These are phyloP conservation scores for Sitobion miscanthi DNA, from an alignment of 1,140 invertebrate genomes.

Conservation along the genomic window DNA sequence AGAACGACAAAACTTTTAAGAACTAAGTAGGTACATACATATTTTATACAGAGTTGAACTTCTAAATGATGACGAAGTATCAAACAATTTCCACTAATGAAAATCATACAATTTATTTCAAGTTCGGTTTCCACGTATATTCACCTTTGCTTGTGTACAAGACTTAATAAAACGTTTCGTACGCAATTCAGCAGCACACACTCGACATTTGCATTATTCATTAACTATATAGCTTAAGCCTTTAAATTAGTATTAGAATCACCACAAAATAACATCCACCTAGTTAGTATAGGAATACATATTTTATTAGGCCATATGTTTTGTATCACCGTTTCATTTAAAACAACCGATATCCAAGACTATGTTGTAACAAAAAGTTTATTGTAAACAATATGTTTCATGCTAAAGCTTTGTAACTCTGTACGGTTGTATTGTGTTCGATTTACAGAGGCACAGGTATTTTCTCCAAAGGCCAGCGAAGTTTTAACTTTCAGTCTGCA, in stretches of 20 bases:
- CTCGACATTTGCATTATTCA: background rate
- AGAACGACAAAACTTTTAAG: slow-evolving; percentile 11
- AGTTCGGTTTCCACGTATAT: background rate
- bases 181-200: background rate
- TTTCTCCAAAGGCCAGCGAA: background rate
- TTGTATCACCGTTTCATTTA: background rate
- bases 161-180: background rate
- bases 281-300: background rate
- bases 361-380: background rate
- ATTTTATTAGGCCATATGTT: background rate
- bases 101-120: background rate
- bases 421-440: background rate
- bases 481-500: background rate
- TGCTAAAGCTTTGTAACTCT: background rate
- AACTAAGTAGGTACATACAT: background rate
- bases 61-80: background rate
- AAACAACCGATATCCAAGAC: background rate
- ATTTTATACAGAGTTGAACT: background rate
- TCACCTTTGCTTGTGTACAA: background rate
- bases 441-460: background rate
- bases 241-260: background rate
- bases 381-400: background rate
- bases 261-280: background rate
- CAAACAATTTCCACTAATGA: background rate
- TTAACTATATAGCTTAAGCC: background rate